phyloP scores from a whole-genome alignment of 2,113 vertebrate species.

The Xiphophorus maculatus region DNA sequence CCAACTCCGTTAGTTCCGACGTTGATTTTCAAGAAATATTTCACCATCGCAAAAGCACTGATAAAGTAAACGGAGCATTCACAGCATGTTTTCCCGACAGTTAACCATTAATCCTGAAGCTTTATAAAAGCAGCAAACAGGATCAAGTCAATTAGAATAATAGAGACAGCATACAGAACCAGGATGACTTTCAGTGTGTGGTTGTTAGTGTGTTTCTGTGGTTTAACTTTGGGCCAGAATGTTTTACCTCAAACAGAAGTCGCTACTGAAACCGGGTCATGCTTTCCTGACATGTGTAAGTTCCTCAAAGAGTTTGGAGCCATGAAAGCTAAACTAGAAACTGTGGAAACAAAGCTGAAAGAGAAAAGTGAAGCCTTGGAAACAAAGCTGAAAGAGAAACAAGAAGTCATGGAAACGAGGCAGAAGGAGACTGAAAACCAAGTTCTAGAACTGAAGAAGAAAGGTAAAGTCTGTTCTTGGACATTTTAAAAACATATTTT shows the following conservation, averaged over 20 bases:
- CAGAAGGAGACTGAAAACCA: neutral
- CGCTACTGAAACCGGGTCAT: neutral
- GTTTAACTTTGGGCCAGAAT: neutral
- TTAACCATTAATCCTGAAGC: slow-evolving; percentile 1
- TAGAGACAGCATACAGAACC: neutral
- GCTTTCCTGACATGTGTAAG: neutral
- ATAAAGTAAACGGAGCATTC: neutral
- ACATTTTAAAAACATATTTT: too few relatives aligned
- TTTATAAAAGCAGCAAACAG: too few relatives aligned
- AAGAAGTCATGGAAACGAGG: neutral
- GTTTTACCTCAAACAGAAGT: neutral
- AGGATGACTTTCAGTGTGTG: neutral
- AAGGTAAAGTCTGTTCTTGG: too few relatives aligned
- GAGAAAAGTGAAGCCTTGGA: too few relatives aligned
- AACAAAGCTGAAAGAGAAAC: neutral
- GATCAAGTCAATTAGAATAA: too few relatives aligned
- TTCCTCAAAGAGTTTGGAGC: neutral
- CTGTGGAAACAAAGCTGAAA: too few relatives aligned
- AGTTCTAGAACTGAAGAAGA: neutral
- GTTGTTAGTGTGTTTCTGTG: neutral
- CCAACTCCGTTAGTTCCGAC: too few relatives aligned
- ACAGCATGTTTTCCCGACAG: neutral
- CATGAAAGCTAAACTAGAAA: too few relatives aligned
- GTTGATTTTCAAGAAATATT: too few relatives aligned
- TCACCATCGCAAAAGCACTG: too few relatives aligned